Evolutionary conservation across 2,113 vertebrate genomes (phyloP), one percentile per base, ranked within the genome.

Genomic region (Brachyhypopomus gauderio): DNA sequence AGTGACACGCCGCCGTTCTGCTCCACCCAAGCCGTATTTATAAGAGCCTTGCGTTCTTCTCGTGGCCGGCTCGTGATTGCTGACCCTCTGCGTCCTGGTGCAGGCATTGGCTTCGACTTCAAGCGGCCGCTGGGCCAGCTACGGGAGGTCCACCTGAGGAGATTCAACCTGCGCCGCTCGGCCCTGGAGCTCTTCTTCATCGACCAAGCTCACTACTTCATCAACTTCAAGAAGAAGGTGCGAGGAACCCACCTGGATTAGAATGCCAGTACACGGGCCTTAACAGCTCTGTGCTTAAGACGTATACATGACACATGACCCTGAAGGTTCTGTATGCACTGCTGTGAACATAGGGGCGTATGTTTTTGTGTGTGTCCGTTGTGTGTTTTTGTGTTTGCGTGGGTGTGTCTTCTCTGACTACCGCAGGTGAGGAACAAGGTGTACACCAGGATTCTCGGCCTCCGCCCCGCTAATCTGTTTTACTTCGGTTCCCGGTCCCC

Each of bases 131-230:
- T 99, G 85, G 94, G 92, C 20, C 97, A 99, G 90, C 94, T 99
- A 38, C 93, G 97, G 0, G 98, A 99, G 85, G 95, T 99, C 0
- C 96, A 99, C 85, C 86, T 99, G 80, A 95, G 98, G 75, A 96
- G 98, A 30, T 99, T 97, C 91, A 99, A 99, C 93, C 93, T 99
- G 84, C 96, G 97, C 30, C 93, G 98, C 1, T 99, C 98, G 0
- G 98, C 97, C 0, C 93, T 99, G 0, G 98, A 99, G 89, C 94
- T 99, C 20, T 99, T 99, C 94, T 99, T 99, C 90, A 97, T 98
- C 0, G 97, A 99, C 87, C 97, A 98, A 88, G 92, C 97, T 80
- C 98, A 98, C 89, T 98, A 97, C 91, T 99, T 99, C 89, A 94
- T 99, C 93, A 99, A 99, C 91, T 99, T 99, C 91, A 96, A 86